These are phyloP conservation scores for Urocolius indicus DNA, from an alignment of 2,113 vertebrate genomes.

Conservation along the genomic window DNA sequence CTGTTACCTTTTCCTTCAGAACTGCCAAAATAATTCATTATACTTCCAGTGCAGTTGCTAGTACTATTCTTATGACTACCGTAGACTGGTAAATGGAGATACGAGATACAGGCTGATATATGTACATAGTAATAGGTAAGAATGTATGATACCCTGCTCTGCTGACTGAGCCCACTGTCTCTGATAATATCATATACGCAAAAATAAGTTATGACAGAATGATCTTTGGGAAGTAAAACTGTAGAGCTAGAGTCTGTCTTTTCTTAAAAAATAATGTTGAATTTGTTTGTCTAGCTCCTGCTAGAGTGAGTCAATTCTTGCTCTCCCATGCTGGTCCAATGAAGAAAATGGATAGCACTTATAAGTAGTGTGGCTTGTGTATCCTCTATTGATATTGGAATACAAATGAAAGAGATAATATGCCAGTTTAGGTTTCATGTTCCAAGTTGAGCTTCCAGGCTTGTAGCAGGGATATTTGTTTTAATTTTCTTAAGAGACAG, in stretches of 20 bases:
- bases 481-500: neutral
- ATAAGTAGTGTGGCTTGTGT: neutral
- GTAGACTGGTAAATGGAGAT: neutral
- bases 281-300: neutral
- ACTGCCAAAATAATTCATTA: constrained; percentile 55
- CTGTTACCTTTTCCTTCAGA: constrained; percentile 38
- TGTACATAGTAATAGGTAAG: neutral
- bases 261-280: neutral
- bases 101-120: neutral
- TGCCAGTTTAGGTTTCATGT: neutral
- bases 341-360: neutral
- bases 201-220: neutral
- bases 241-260: neutral
- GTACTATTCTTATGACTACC: neutral
- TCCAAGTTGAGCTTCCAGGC: neutral
- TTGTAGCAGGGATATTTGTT: neutral
- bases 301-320: neutral
- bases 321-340: neutral
- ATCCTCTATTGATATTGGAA: neutral
- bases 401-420: neutral
- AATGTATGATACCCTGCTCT: neutral
- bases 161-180: neutral
- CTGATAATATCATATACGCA: neutral
- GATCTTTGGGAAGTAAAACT: neutral
- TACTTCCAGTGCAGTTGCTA: neutral